Evolutionary conservation across 2,113 vertebrate species (phyloP).

Genomic region (Amazona guildingii): DNA sequence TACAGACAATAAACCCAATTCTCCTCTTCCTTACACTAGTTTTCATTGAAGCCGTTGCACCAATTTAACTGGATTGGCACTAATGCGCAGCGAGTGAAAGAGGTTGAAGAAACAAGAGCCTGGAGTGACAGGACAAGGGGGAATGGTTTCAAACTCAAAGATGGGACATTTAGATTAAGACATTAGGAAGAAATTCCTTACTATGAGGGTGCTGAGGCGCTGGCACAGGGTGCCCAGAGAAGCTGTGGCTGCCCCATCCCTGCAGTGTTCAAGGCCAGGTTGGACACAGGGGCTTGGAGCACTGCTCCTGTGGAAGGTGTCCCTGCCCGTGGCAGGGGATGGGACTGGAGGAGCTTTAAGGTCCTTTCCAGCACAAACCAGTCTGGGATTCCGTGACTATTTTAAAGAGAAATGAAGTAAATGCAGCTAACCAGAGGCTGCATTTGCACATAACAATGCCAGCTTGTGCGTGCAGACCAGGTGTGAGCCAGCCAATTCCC

Average conservation of each 20-base stretch:
- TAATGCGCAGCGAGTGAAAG: not conserved
- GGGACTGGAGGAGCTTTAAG: not conserved
- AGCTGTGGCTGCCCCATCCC: not conserved
- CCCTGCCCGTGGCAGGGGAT: not conserved
- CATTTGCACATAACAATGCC: not conserved
- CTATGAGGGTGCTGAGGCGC: not conserved
- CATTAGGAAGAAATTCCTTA: not conserved
- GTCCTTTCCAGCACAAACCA: not conserved
- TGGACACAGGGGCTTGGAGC: no score
- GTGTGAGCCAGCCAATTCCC: not conserved
- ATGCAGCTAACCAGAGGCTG: not conserved
- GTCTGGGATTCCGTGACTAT: not conserved
- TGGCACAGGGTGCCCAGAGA: not conserved
- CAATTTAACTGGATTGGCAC: not conserved
- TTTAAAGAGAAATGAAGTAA: not conserved
- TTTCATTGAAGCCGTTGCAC: not conserved
- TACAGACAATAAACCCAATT: not conserved
- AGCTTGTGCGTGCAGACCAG: not conserved
- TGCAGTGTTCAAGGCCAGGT: not conserved
- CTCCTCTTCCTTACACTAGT: not conserved
- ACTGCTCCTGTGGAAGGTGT: not conserved
- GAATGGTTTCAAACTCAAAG: not conserved
- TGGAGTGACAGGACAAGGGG: not conserved
- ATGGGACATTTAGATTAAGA: not conserved
- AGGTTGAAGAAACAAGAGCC: not conserved